Base-by-base conservation (phyloP, 2,888 invertebrate genomes). In the Portevinia maculata region DNA sequence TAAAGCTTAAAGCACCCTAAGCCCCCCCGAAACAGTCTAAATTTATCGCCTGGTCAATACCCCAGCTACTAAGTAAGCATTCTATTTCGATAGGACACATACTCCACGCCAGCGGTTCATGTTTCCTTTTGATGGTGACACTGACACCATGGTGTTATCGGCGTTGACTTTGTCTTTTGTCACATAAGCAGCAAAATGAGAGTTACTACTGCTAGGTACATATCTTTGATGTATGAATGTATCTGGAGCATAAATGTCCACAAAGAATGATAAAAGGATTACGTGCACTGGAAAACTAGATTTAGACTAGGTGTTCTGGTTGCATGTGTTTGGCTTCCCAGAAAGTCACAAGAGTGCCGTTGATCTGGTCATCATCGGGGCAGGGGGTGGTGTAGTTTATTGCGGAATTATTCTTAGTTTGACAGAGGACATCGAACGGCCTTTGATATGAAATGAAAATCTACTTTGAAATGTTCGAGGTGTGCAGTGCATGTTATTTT, bases 151-250 rank as follows among this genome's bases (percentile, higher is more conserved):
- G 24, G 44, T 62, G 65, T 30, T 59, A 32, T 13, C 39, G 70
- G 60, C 44, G 71, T 73, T 67, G 60, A 79, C 65, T 73, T 48
- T 53, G 73, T 60, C 73, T 73, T 73, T 28, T 65, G 21, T 60
- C 32, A 44, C 41, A 44, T 52, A 37, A 59, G 67, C 67, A 52
- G 44, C 59, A 44, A 59, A 67, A 59, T 53, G 34, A 52, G 44
- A 52, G 64, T 57, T 55, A 57, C 62, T 46, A 37, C 34, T 44
- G 37, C 30, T 34, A 9, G 21, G 13, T 19, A 44, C 30, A 59
- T 59, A 60, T 53, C 59, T 19, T 37, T 71, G 64, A 71, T 52
- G 50, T 59, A 78, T 52, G 70, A 34, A 39, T 50, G 34, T 21
- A 30, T 55, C 34, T 34, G 62, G 17, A 34, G 44, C 30, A 78